Base-by-base conservation (phyloP, 1,140 invertebrate genomes). In the Nylanderia fulva region DNA sequence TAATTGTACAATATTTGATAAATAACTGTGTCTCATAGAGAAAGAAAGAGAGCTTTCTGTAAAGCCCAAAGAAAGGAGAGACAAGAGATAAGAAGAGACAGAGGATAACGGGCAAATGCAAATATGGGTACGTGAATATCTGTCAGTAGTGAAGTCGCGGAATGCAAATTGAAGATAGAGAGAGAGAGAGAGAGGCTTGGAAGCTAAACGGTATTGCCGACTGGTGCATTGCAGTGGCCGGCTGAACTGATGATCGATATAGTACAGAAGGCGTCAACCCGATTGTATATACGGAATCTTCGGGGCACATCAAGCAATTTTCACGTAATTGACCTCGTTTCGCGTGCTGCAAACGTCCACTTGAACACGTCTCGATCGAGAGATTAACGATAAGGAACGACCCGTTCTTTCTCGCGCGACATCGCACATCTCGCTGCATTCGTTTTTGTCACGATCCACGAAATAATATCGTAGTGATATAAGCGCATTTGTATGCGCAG, bases 141-240 rank as follows among this genome's bases (percentile, higher is more conserved):
- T 56, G 79, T 85, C 82, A 60, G 74, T 48, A 60, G 79, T 69
- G 60, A 77, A 86, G 86, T 88, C 72, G 84, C 74, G 75, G 68
- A 90, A 91, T 91, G 89, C 90, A 92, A 92, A 91, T 92, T 86
- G 88, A 82, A 60, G 76, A 88, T 88, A 88, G 79, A 82, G 76
- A 84, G 42, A 71, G 42, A 75, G 39, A 21, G 74, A 84, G 86
- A 86, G 84, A 84, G 75, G 75, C 80, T 87, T 79, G 84, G 80
- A 48, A 89, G 75, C 76, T 45, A 56, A 69, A 21, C 60, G 85
- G 75, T 42, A 88, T 36, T 64, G 61, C 56, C 88, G 90, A 91
- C 87, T 92, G 91, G 91, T 92, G 91, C 91, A 92, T 92, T 92
- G 91, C 91, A 91, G 91, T 92, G 90, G 90, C 86, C 86, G 84